These are phyloP conservation scores for Drosophila incognita DNA, from an alignment of 2,888 invertebrate species.

Conservation along the genomic window DNA sequence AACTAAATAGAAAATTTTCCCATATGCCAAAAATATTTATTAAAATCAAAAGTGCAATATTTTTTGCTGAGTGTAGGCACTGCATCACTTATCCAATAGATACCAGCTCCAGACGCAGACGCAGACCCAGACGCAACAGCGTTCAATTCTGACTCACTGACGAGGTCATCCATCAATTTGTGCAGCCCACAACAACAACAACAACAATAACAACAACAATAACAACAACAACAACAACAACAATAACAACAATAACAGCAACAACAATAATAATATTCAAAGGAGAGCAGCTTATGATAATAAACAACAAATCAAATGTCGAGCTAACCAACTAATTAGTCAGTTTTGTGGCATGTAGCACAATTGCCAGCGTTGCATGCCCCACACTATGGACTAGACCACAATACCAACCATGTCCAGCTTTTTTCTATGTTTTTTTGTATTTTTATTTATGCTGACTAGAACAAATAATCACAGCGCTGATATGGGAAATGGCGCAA, in stretches of 20 bases:
- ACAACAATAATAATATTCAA: slow-evolving; percentile 18
- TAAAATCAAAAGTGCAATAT: neutral
- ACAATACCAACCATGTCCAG: slow-evolving; percentile 21
- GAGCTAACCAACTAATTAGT: slow-evolving; percentile 63
- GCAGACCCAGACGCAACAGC: slow-evolving; percentile 15
- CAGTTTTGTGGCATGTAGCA: slow-evolving; percentile 47
- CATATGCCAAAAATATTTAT: neutral
- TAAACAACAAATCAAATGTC: slow-evolving; percentile 71
- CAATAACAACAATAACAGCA: slow-evolving; percentile 14
- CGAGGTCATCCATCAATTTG: slow-evolving; percentile 75
- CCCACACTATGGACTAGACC: slow-evolving; percentile 4
- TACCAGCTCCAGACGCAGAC: slow-evolving; percentile 21
- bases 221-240: slow-evolving; percentile 20
- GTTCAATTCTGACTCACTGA: slow-evolving; percentile 35
- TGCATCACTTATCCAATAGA: slow-evolving; percentile 61
- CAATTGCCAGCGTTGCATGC: slow-evolving; percentile 24
- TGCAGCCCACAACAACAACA: slow-evolving; percentile 26
- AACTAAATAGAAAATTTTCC: neutral
- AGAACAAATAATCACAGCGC: slow-evolving; percentile 75
- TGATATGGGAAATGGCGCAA: slow-evolving; percentile 80
- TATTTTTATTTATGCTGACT: slow-evolving; percentile 68
- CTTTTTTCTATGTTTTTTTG: slow-evolving; percentile 11
- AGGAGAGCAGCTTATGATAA: slow-evolving; percentile 29
- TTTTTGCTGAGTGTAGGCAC: slow-evolving; percentile 5
- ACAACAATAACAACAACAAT: neutral